Evolutionary conservation across 2,113 vertebrate species (phyloP).

Genomic region (Lontra canadensis): DNA sequence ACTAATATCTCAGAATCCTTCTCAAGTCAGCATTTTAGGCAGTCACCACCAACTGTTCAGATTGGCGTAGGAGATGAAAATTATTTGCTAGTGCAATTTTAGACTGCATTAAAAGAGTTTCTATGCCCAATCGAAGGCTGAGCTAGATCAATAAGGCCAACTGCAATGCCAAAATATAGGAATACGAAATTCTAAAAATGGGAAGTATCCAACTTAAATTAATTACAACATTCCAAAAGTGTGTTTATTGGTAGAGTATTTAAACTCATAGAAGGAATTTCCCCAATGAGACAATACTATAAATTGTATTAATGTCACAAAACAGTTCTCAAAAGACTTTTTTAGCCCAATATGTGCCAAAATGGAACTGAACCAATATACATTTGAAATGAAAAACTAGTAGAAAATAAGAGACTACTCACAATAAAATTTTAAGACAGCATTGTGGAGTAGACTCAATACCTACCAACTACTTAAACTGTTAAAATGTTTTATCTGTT

Average conservation of each 20-base stretch:
- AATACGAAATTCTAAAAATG: background rate
- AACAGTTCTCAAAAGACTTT: constrained; percentile 29
- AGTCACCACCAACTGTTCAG: background rate
- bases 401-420: constrained; percentile 5
- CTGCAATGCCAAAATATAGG: background rate
- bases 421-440: constrained; percentile 21
- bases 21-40: background rate
- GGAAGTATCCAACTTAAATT: background rate
- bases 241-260: constrained; percentile 22
- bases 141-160: too few relatives aligned
- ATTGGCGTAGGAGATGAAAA: background rate
- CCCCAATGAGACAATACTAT: constrained; percentile 44
- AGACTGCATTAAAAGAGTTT: background rate
- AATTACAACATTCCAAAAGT: constrained; percentile 12
- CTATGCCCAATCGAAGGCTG: background rate
- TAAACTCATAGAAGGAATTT: constrained; percentile 3
- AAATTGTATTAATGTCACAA: constrained; percentile 57
- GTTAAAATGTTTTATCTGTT: background rate
- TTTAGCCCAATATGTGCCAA: background rate
- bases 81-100: background rate
- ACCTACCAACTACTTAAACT: background rate
- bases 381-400: constrained; percentile 29
- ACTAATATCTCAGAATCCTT: background rate
- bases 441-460: background rate
- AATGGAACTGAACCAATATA: constrained; percentile 35